Conservation (phyloP, 2,113 vertebrate species). For the Perca schrenkii region DNA sequence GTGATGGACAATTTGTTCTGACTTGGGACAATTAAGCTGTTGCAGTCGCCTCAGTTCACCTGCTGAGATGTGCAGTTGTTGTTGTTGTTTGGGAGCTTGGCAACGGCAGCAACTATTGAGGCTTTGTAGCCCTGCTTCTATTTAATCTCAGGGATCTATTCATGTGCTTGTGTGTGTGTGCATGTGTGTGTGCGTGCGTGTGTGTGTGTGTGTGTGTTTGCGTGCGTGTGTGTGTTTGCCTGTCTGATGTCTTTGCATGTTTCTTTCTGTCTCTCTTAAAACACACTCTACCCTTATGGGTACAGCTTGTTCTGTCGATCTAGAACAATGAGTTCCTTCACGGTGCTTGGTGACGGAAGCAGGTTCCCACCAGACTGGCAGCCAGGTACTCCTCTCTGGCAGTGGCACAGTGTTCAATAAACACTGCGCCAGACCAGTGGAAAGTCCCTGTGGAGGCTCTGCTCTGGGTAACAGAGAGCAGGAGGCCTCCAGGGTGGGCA, state of each 20-base stretch:
- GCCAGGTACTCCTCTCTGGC: conserved; percentile 73
- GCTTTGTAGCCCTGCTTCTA: conserved; percentile 32
- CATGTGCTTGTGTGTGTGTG: conserved; percentile 27
- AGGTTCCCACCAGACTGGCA: conserved; percentile 61
- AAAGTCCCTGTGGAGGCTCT: conserved; percentile 67
- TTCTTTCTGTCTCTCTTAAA: conserved; percentile 23
- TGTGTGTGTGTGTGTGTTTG: conserved; percentile 17
- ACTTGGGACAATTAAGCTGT: conserved; percentile 22
- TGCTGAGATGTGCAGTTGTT: conserved; percentile 45
- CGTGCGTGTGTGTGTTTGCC: conserved; percentile 11
- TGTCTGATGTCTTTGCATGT: conserved; percentile 20
- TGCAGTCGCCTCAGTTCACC: conserved; percentile 49
- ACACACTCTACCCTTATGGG: conserved; percentile 50
- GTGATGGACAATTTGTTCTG: conserved; percentile 34
- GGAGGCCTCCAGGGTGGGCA: conserved; percentile 53
- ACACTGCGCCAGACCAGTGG: conserved; percentile 47
- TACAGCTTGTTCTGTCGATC: conserved; percentile 46
- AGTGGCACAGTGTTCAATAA: conserved; percentile 50
- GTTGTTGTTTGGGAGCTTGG: conserved; percentile 64
- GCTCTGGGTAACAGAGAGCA: conserved; percentile 49
- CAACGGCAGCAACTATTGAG: conserved; percentile 41
- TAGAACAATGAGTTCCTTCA: conserved; percentile 78
- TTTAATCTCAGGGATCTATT: conserved; percentile 48
- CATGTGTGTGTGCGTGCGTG: conserved; percentile 22
- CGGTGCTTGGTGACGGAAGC: conserved; percentile 48